phyloP scores from a whole-genome alignment of 2,113 vertebrate species.

The Labeo rohita region DNA sequence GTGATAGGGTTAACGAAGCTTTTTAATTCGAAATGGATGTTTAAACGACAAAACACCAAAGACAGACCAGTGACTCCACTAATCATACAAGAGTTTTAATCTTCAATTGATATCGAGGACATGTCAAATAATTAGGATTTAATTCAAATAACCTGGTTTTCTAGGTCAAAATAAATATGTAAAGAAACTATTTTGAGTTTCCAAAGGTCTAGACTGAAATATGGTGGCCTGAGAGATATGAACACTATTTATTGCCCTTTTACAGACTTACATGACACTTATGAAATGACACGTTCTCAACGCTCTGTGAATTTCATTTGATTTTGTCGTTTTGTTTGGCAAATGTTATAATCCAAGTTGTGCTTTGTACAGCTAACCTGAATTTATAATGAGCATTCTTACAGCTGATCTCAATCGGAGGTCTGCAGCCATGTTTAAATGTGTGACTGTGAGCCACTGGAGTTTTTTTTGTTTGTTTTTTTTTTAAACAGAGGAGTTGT shows the following conservation, averaged over 20 bases:
- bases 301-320: constrained; percentile 17
- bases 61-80: constrained; percentile 8
- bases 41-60: constrained; percentile 30
- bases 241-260: constrained; percentile 60
- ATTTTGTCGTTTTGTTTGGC: constrained; percentile 32
- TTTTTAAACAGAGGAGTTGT: not conserved
- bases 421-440: constrained; percentile 22
- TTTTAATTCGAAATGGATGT: constrained; percentile 8
- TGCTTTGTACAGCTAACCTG: constrained; percentile 49
- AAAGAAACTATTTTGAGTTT: constrained; percentile 20
- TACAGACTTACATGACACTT: constrained; percentile 32
- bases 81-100: constrained; percentile 5
- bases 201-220: constrained; percentile 35
- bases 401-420: constrained; percentile 23
- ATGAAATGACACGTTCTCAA: constrained; percentile 14
- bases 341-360: constrained; percentile 22
- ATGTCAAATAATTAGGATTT: constrained; percentile 12
- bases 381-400: constrained; percentile 41
- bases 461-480: not conserved
- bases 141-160: constrained; percentile 1
- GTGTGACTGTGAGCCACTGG: constrained; percentile 33
- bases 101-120: not conserved
- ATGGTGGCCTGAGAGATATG: constrained; percentile 29
- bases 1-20: constrained; percentile 16
- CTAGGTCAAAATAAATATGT: constrained; percentile 1